phyloP scores from a whole-genome alignment of 2,113 vertebrate species.

The Boulengeromyrus knoepffleri region DNA sequence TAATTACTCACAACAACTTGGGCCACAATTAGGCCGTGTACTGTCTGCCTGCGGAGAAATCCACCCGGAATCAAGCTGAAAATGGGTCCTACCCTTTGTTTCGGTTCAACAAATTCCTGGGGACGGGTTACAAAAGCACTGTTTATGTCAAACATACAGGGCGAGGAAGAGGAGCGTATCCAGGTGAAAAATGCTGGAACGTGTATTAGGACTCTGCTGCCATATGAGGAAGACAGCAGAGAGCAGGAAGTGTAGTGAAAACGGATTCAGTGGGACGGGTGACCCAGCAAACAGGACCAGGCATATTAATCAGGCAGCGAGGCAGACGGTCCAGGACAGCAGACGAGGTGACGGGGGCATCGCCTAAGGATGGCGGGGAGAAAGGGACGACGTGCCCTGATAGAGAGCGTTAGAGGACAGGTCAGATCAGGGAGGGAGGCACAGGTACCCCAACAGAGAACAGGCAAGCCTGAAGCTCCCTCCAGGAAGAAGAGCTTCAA shows the following conservation, averaged over 20 bases:
- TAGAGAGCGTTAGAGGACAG: not conserved
- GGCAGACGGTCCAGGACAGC: not conserved
- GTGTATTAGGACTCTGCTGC: not conserved
- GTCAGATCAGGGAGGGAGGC: not conserved
- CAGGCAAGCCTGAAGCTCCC: not conserved
- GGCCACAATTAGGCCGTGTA: not conserved
- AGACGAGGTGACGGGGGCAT: not conserved
- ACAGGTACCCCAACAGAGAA: not conserved
- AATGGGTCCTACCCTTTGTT: not conserved
- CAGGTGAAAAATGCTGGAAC: not conserved
- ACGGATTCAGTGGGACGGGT: conserved; percentile 8
- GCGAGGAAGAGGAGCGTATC: not conserved
- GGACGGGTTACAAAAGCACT: not conserved
- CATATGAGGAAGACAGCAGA: not conserved
- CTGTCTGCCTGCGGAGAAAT: not conserved
- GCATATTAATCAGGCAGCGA: conserved; percentile 12
- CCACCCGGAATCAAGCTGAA: not conserved
- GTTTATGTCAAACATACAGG: conserved; percentile 1
- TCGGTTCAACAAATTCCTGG: not conserved
- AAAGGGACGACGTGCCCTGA: not conserved
- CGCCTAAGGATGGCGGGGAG: not conserved
- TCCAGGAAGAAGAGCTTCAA: not conserved
- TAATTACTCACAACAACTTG: not conserved
- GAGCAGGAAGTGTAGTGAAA: not conserved
- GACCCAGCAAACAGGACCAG: not conserved